Percentiles rank a stretch among this genome's conserved stretches.
phyloP scores from a whole-genome alignment of 2,797 vertebrate species.

The Menidia menidia region DNA sequence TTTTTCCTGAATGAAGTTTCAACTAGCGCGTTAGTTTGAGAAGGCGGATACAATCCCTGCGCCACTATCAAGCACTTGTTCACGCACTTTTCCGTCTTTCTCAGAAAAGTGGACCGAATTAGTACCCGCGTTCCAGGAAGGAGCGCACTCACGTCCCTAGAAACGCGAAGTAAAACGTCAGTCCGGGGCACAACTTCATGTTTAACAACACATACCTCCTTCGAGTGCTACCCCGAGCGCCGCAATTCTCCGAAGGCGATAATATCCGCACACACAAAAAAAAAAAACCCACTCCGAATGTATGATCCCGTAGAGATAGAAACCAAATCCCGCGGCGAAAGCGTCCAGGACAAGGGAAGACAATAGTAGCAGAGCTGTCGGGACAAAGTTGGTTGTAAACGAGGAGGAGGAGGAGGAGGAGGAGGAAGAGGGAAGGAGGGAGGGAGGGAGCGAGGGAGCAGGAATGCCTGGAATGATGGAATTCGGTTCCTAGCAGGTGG shows the following conservation, averaged over 20 bases:
- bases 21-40: not conserved
- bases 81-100: not conserved
- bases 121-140: not conserved
- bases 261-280: slow-evolving; percentile 31
- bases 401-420: slow-evolving; percentile 75
- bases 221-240: slow-evolving; percentile 80
- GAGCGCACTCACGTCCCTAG: slow-evolving; percentile 19
- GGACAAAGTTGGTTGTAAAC: slow-evolving; percentile 75
- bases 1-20: slow-evolving; percentile 40
- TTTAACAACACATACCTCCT: slow-evolving; percentile 76
- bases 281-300: slow-evolving; percentile 11
- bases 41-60: not conserved
- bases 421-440: slow-evolving; percentile 47
- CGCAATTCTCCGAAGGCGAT: slow-evolving; percentile 56
- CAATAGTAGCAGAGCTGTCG: slow-evolving; percentile 67
- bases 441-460: slow-evolving; percentile 68
- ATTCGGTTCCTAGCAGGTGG: slow-evolving; percentile 94
- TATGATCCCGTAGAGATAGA: slow-evolving; percentile 20
- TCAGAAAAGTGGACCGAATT: not conserved
- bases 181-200: slow-evolving; percentile 44
- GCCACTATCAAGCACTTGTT: not conserved
- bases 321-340: slow-evolving; percentile 21
- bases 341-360: slow-evolving; percentile 28
- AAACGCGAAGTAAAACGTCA: slow-evolving; percentile 44
- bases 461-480: slow-evolving; percentile 94